Base-by-base conservation (phyloP, 2,888 invertebrate species). In the Tipula unca region DNA sequence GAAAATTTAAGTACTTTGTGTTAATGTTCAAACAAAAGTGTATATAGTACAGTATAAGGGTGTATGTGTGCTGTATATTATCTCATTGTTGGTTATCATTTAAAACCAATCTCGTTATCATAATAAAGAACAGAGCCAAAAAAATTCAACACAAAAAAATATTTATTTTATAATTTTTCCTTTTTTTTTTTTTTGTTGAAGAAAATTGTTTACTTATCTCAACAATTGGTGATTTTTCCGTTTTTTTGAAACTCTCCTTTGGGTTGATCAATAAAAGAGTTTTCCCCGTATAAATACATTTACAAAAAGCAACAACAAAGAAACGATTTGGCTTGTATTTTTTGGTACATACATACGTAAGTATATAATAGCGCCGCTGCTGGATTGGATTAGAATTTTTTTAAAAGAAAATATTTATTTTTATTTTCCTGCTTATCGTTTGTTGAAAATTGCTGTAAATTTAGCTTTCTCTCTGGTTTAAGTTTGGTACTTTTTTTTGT, bases 71-170 rank as follows among this genome's bases (percentile, higher is more conserved):
- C 25, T 48, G n/a, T 69, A 17, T 48, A 69, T 25, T 25, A 69
- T 54, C 69, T 25, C 69, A 69, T 69, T 69, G 69, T 69, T 69
- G 69, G 69, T 69, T 69, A 69, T 69, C 69, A 69, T 69, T 69
- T 69, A 69, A 69, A 69, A 69, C 69, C 69, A 69, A 69, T 69
- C 69, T 69, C 69, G 69, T 69, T 69, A 69, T 69, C 69, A 25
- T 69, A 69, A 69, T 69, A 69, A 69, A 69, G 69, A 69, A 25
- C 69, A 25, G 69, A 69, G 10, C 25, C 20, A 69, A 20, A 69
- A 69, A 69, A n/a, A 17, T 17, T 6, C 32, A 69, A 69, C 69
- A 54, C 48, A 69, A 69, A 69, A 54, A 69, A 69, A 69, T 69
- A 69, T 69, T 69, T 69, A 69, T 69, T 69, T 69, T 69, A 69